phyloP scores from a whole-genome alignment of 2,113 vertebrate species.

The Scopus umbretta region DNA sequence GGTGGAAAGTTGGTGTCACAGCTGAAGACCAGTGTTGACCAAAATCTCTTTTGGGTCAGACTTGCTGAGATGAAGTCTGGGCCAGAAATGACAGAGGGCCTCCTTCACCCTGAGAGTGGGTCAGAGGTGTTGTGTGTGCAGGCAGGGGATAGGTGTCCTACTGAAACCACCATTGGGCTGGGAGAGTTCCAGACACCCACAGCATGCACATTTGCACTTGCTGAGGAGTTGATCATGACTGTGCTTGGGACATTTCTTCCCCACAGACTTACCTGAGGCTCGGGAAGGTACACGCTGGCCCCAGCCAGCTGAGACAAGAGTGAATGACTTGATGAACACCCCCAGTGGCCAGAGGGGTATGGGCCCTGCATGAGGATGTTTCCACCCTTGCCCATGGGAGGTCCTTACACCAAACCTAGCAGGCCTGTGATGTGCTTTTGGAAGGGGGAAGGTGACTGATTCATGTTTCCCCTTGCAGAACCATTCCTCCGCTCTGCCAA shows the following conservation, averaged over 20 bases:
- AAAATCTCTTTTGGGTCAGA: not conserved
- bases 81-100: not conserved
- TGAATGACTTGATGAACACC: not conserved
- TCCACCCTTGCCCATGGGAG: not conserved
- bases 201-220: not conserved
- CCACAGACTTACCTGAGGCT: not conserved
- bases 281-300: not conserved
- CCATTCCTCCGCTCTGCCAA: rapidly evolving
- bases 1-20: not conserved
- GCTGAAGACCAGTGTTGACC: not conserved
- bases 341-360: rapidly evolving
- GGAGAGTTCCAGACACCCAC: not conserved
- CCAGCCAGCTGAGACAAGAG: not conserved
- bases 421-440: not conserved
- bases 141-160: not conserved
- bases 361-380: not conserved
- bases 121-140: not conserved
- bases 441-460: not conserved
- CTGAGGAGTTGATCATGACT: not conserved
- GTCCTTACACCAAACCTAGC: not conserved
- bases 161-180: not conserved
- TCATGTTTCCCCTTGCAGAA: not conserved
- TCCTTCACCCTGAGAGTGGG: not conserved
- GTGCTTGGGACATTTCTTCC: not conserved
- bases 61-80: not conserved